phyloP scores from a whole-genome alignment of 2,113 vertebrate species.

The Scopus umbretta region DNA sequence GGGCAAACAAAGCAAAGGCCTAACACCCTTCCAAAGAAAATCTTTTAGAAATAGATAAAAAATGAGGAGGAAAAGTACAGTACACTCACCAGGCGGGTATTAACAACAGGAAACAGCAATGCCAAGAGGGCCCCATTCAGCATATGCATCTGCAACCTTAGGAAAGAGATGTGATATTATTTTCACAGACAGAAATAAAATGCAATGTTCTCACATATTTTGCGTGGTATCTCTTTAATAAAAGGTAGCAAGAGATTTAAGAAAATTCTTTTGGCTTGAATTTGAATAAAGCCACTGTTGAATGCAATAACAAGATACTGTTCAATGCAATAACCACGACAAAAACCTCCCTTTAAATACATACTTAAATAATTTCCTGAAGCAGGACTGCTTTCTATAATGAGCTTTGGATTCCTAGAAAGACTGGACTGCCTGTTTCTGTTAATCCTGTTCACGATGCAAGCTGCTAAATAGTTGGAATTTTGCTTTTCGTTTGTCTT shows the following conservation, averaged over 20 bases:
- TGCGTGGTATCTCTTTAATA: not conserved
- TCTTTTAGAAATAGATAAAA: not conserved
- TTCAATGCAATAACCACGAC: not conserved
- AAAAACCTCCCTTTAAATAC: not conserved
- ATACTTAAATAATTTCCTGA: not conserved
- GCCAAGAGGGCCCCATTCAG: conserved; percentile 94
- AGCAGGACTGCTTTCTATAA: not conserved
- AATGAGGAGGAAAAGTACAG: not conserved
- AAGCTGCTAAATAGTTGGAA: not conserved
- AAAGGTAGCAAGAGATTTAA: not conserved
- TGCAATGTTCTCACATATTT: not conserved
- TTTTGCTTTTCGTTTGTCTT: not conserved
- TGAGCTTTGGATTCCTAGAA: conserved; percentile 28
- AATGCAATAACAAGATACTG: not conserved
- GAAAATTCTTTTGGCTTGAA: not conserved
- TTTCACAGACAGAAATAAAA: not conserved
- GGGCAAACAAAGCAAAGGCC: not conserved
- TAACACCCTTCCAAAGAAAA: not conserved
- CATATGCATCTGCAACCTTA: conserved; percentile 97
- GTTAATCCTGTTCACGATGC: not conserved
- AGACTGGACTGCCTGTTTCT: not conserved
- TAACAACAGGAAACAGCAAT: conserved; percentile 94
- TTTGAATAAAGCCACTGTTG: not conserved
- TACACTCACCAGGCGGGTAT: conserved; percentile 92
- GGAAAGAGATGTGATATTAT: not conserved